Percentiles rank a stretch among this genome's conserved stretches.
phyloP scores from a whole-genome alignment of 2,888 invertebrate species.

The Aphelenchoides bicaudatus region DNA sequence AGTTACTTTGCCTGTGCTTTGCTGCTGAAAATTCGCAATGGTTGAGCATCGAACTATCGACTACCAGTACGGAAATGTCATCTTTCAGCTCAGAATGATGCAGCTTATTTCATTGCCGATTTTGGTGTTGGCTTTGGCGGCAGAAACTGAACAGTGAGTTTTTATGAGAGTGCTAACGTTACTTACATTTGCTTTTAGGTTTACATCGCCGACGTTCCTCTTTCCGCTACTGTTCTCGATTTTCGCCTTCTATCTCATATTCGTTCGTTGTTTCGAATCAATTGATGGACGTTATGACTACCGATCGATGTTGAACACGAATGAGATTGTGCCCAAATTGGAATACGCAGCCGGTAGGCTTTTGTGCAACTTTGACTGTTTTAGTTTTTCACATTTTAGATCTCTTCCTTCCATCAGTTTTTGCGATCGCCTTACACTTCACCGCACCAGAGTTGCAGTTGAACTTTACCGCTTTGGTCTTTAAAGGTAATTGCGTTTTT shows the following conservation, averaged over 20 bases:
- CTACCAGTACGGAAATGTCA: not conserved
- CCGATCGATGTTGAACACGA: not conserved
- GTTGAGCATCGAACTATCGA: no score
- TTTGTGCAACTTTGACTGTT: not conserved
- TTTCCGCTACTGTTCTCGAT: slow-evolving; percentile 10
- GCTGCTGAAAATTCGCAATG: no score
- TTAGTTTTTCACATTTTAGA: not conserved
- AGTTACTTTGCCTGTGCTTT: no score
- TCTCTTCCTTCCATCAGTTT: slow-evolving; percentile 8
- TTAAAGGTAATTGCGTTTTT: not conserved
- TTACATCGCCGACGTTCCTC: not conserved
- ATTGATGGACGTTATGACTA: slow-evolving; percentile 9
- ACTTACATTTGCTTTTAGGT: not conserved
- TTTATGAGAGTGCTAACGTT: not conserved
- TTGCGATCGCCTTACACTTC: slow-evolving; percentile 3
- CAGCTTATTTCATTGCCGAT: slow-evolving; percentile 3
- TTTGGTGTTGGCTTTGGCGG: no score
- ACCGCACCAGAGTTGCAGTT: slow-evolving; percentile 3
- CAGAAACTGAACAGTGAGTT: not conserved
- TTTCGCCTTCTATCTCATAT: slow-evolving; percentile 8
- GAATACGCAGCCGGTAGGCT: not conserved
- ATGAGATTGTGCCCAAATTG: not conserved
- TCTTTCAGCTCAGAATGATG: slow-evolving; percentile 6
- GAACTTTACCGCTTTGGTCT: not conserved
- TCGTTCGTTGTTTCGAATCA: slow-evolving; percentile 8